A percentile compares a stretch with the other conserved stretches of the same genome.
Conservation (phyloP, 1,140 invertebrate species). For the Philopotamus ludificatus region DNA sequence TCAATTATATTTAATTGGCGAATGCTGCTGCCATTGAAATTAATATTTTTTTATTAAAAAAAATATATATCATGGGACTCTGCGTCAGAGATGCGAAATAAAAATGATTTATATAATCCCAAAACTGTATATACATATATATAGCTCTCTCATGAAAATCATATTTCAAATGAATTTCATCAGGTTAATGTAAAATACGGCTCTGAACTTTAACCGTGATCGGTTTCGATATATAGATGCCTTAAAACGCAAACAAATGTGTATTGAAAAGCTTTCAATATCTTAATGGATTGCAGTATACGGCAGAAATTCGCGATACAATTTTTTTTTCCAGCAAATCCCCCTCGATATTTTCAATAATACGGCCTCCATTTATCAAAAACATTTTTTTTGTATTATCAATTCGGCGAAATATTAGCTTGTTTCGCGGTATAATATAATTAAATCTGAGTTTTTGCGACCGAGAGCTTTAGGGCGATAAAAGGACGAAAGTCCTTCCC, state of each 20-base stretch:
- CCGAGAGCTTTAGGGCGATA: neutral
- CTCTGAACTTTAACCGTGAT: conserved; percentile 2
- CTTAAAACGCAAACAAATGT: neutral
- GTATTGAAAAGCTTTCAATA: conserved; percentile 15
- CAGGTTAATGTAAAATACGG: conserved; percentile 22
- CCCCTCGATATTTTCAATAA: neutral
- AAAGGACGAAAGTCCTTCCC: conserved; percentile 21
- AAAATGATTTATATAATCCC: no score
- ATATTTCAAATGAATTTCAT: conserved; percentile 17
- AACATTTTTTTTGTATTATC: neutral
- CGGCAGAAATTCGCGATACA: no score
- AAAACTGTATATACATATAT: neutral
- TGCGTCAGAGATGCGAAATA: no score
- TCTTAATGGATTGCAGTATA: conserved; percentile 25
- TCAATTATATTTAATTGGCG: no score
- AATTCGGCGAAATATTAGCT: neutral
- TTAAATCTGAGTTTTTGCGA: neutral
- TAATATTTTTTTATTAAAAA: no score
- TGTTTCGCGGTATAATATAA: neutral
- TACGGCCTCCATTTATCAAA: neutral
- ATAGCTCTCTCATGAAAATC: no score
- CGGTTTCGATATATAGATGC: conserved; percentile 1
- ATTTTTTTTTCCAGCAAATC: no score
- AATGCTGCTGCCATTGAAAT: no score
- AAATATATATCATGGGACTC: no score